phyloP scores from a whole-genome alignment of 2,113 vertebrate species.

The Tachycineta bicolor region DNA sequence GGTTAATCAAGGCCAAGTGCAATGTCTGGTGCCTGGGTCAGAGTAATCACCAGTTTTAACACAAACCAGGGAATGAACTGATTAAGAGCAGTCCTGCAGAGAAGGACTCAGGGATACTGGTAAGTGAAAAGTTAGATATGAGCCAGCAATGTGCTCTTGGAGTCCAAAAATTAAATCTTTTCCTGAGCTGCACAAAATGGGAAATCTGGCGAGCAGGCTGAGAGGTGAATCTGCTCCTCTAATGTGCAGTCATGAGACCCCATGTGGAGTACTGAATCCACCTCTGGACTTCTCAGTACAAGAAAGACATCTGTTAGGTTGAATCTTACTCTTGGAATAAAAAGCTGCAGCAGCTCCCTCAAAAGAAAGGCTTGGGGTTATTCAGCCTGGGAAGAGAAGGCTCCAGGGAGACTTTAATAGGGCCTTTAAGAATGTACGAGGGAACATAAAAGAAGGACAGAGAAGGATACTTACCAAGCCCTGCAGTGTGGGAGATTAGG shows the following conservation, averaged over 20 bases:
- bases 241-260: accelerated
- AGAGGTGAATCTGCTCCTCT: neutral
- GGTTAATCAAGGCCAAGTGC: neutral
- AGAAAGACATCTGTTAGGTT: neutral
- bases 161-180: neutral
- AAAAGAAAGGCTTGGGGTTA: neutral
- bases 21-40: too few species aligned
- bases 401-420: neutral
- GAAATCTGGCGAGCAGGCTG: neutral
- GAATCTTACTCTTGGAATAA: neutral
- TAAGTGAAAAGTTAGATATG: neutral
- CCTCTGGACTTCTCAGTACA: neutral
- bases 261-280: neutral
- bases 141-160: accelerated
- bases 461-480: neutral
- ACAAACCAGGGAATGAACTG: neutral
- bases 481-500: neutral
- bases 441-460: neutral
- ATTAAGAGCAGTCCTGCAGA: neutral
- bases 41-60: neutral
- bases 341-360: accelerated
- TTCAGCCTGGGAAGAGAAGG: neutral
- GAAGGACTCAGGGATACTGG: neutral
- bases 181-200: neutral
- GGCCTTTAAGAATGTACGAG: neutral